A percentile compares a stretch with the other conserved stretches of the same genome.
These are phyloP conservation scores for Callimorpha dominula DNA, from an alignment of 2,888 invertebrate genomes.

Conservation along the genomic window DNA sequence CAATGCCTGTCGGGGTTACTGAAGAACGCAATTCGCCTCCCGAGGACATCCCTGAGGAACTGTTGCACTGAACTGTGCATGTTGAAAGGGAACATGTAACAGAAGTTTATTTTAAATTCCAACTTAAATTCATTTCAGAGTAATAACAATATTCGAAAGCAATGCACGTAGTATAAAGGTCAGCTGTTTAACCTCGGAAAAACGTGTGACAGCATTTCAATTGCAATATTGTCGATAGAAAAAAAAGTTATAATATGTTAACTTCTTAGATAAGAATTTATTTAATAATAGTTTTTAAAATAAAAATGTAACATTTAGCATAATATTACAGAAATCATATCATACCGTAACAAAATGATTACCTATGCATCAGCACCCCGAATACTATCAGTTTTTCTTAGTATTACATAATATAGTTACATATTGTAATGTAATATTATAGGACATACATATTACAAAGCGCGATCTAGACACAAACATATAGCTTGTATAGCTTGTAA, in stretches of 20 bases:
- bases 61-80: too few relatives aligned
- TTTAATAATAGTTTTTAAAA: neutral
- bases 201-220: conserved; percentile 43
- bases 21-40: too few relatives aligned
- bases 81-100: too few relatives aligned
- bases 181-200: conserved; percentile 66
- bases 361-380: neutral
- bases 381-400: neutral
- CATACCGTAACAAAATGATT: neutral
- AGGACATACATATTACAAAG: too few relatives aligned
- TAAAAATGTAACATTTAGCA: conserved; percentile 2
- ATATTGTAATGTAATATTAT: too few relatives aligned
- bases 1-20: too few relatives aligned
- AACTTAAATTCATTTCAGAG: neutral
- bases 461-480: too few relatives aligned
- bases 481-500: too few relatives aligned
- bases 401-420: neutral
- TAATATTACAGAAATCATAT: conserved; percentile 23
- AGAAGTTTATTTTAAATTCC: neutral
- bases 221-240: conserved; percentile 5
- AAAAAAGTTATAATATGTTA: neutral
- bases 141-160: conserved; percentile 47
- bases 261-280: neutral
- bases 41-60: too few relatives aligned
- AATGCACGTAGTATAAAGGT: conserved; percentile 67